A percentile compares a stretch with the other conserved stretches of the same genome.
Conservation (phyloP, 2,888 invertebrate genomes). For the Allolobophora icterica region DNA sequence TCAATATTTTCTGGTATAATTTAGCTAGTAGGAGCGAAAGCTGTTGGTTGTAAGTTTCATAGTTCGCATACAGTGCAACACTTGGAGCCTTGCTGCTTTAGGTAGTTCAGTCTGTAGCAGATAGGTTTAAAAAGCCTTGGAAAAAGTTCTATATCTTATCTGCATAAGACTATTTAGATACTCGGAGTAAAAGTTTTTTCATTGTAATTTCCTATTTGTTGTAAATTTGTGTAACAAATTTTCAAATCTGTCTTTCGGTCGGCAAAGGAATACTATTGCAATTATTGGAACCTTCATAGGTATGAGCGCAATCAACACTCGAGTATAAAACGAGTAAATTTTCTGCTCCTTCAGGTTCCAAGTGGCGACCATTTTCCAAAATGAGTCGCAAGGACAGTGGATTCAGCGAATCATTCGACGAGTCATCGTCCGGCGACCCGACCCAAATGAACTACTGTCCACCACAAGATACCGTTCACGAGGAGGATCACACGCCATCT, state of each 20-base stretch:
- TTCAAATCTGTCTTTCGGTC: not conserved
- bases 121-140: too few species aligned
- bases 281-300: too few species aligned
- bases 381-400: slow-evolving; percentile 31
- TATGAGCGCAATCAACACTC: not conserved
- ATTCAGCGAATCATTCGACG: slow-evolving; percentile 34
- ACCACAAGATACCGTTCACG: not conserved
- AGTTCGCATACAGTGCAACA: too few species aligned
- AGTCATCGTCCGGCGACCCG: not conserved
- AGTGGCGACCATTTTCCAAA: not conserved
- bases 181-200: too few species aligned
- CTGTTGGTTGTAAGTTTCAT: too few species aligned
- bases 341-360: not conserved
- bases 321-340: not conserved
- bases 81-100: too few species aligned
- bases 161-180: too few species aligned
- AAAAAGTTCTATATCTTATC: too few species aligned
- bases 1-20: not conserved
- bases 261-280: not conserved
- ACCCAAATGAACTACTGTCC: not conserved
- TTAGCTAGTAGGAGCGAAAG: not conserved
- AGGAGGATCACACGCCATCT: not conserved
- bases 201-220: too few species aligned
- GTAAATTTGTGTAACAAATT: not conserved
- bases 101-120: too few species aligned